phyloP scores from a whole-genome alignment of 2,113 vertebrate species.

The Indicator maculatus region DNA sequence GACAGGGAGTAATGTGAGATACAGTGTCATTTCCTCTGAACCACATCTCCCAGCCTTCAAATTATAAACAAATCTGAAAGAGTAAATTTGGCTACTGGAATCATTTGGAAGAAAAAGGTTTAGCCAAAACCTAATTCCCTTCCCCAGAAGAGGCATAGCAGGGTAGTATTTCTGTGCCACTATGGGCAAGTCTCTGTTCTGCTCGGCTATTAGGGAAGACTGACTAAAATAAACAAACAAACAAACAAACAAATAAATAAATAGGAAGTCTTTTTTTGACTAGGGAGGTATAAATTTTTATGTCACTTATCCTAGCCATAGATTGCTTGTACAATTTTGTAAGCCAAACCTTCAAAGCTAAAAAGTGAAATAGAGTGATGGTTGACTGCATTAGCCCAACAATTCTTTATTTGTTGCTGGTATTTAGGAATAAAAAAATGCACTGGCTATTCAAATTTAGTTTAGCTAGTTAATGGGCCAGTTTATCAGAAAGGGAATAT shows the following conservation, averaged over 20 bases:
- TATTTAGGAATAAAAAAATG: not conserved
- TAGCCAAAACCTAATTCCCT: not conserved
- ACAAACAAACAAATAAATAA: not conserved
- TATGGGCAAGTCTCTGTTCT: rapidly evolving
- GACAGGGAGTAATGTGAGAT: not conserved
- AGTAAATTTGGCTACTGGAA: not conserved
- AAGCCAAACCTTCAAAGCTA: not conserved
- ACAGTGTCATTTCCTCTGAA: not conserved
- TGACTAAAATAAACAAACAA: not conserved
- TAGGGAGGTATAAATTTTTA: not conserved
- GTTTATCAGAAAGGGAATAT: slow-evolving; percentile 2
- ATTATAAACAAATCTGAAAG: not conserved
- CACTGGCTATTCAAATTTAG: not conserved
- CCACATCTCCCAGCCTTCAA: not conserved
- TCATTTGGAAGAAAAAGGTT: not conserved
- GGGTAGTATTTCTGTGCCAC: not conserved
- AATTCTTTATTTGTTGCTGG: not conserved
- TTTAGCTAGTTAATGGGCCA: not conserved
- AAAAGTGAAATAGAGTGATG: not conserved
- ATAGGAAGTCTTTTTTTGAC: not conserved
- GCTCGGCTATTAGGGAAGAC: not conserved
- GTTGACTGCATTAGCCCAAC: not conserved
- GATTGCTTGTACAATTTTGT: not conserved
- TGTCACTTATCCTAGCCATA: not conserved
- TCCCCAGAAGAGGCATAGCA: not conserved